These are phyloP conservation scores for Mesorhabditis belari DNA, from an alignment of 2,888 invertebrate genomes.

Conservation along the genomic window DNA sequence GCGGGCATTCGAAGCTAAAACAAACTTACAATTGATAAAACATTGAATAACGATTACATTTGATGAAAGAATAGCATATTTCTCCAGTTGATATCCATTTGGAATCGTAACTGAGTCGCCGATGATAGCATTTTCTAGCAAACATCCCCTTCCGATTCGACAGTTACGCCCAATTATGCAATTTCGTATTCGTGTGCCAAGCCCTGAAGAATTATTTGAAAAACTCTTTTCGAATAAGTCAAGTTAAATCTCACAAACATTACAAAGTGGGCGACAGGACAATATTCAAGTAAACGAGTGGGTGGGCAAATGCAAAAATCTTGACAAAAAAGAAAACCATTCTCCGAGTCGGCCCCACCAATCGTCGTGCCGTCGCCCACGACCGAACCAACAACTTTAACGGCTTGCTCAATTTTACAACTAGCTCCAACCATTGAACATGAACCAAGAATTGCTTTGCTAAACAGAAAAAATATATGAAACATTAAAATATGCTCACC, in stretches of 20 bases:
- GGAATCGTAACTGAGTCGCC: conserved; percentile 17
- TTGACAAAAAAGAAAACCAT: neutral
- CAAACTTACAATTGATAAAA: no score
- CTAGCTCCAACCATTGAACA: neutral
- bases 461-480: no score
- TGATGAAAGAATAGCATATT: no score
- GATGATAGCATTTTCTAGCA: conserved; percentile 11
- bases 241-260: neutral
- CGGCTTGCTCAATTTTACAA: neutral
- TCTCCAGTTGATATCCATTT: neutral
- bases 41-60: no score
- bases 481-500: no score
- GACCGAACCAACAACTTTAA: neutral
- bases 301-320: no score
- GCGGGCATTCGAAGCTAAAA: no score
- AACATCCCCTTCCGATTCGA: conserved; percentile 17
- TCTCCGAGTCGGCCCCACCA: neutral
- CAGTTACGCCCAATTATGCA: conserved; percentile 19
- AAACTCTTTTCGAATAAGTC: neutral
- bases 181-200: conserved; percentile 1
- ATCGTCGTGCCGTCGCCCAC: neutral
- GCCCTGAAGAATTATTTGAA: conserved; percentile 6
- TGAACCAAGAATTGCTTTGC: neutral
- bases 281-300: no score
- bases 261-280: no score